Conservation (phyloP, 2,797 vertebrate genomes). For the Aldrovandia affinis region DNA sequence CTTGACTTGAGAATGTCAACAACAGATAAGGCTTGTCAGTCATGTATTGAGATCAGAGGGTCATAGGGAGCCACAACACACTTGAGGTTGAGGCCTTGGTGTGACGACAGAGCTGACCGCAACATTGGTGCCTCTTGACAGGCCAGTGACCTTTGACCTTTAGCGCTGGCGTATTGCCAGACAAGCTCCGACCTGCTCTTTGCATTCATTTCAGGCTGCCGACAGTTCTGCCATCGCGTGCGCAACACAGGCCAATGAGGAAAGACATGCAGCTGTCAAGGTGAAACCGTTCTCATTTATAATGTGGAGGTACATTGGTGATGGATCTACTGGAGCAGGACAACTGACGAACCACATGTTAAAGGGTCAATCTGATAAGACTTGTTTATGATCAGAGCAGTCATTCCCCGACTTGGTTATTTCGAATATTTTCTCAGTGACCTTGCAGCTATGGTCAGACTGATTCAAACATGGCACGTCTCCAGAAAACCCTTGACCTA, state of each 20-base stretch:
- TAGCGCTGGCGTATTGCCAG: background rate
- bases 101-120: constrained; percentile 3
- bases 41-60: constrained; percentile 3
- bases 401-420: background rate
- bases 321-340: constrained; percentile 7
- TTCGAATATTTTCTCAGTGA: constrained; percentile 8
- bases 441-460: constrained; percentile 1
- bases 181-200: constrained; percentile 6
- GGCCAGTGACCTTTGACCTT: constrained; percentile 17
- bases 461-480: background rate
- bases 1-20: constrained; percentile 25
- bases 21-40: constrained; percentile 11
- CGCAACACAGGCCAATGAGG: background rate
- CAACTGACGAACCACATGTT: background rate
- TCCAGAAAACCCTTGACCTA: constrained; percentile 33
- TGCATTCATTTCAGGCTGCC: background rate
- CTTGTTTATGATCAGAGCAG: background rate
- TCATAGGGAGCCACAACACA: background rate
- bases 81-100: background rate
- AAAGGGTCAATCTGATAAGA: constrained; percentile 16
- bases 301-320: background rate
- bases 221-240: background rate
- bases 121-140: background rate
- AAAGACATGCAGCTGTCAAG: constrained; percentile 9
- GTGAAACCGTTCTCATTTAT: constrained; percentile 3